These are phyloP conservation scores for Ornithorhynchus anatinus DNA, from an alignment of 2,113 vertebrate species.

Conservation along the genomic window DNA sequence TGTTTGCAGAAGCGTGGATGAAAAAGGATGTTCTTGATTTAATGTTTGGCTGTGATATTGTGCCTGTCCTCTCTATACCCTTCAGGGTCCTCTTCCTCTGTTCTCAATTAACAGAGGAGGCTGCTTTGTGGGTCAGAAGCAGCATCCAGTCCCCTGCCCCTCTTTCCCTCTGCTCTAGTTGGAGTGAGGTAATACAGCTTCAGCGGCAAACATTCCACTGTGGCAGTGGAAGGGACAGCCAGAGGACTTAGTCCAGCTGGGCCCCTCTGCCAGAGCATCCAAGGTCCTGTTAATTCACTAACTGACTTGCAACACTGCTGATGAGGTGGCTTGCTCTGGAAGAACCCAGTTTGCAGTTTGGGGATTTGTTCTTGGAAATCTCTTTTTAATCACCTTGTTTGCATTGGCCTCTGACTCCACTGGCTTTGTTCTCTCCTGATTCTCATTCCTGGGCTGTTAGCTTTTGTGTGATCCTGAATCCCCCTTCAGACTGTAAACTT, in stretches of 20 bases:
- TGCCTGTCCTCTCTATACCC: background rate
- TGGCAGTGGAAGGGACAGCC: background rate
- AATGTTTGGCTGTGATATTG: background rate
- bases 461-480: too few relatives aligned
- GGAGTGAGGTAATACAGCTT: background rate
- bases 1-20: background rate
- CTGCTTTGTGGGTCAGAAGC: background rate
- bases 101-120: constrained; percentile 4
- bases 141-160: background rate
- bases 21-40: background rate
- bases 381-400: too few relatives aligned
- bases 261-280: background rate
- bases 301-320: too few relatives aligned
- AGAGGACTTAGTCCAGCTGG: background rate
- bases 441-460: too few relatives aligned
- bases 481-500: too few relatives aligned
- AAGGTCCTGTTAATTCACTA: fast-evolving
- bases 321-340: too few relatives aligned
- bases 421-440: too few relatives aligned
- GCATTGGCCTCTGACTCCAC: too few relatives aligned
- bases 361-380: too few relatives aligned
- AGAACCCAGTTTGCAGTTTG: too few relatives aligned
- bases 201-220: constrained; percentile 3
- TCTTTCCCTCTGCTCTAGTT: fast-evolving
- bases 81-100: constrained; percentile 23